Conservation (phyloP, 2,888 invertebrate species). For the Parnassius smintheus region DNA sequence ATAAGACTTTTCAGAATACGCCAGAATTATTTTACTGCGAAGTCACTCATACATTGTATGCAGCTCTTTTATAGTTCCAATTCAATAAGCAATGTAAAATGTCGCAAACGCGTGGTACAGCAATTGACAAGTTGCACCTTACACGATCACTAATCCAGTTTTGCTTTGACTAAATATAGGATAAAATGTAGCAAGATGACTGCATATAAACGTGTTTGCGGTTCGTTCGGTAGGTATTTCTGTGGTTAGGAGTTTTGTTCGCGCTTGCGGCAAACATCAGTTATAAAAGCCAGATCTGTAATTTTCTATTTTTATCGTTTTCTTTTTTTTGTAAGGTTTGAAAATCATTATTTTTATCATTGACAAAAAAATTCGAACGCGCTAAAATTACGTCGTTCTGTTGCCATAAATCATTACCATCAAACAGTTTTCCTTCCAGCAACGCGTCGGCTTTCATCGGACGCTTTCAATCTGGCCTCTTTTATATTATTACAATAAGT, state of each 20-base stretch:
- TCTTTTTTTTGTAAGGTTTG: slow-evolving; percentile 29
- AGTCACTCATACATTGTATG: slow-evolving; percentile 27
- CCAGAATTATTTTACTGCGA: slow-evolving; percentile 18
- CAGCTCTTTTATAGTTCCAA: slow-evolving; percentile 42
- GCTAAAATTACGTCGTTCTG: slow-evolving; percentile 70
- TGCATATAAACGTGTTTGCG: slow-evolving; percentile 58
- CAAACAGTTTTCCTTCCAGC: slow-evolving; percentile 60
- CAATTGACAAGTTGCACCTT: slow-evolving; percentile 58
- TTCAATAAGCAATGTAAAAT: slow-evolving; percentile 37
- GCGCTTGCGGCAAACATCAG: slow-evolving; percentile 61
- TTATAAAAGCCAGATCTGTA: slow-evolving; percentile 41
- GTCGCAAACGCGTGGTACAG: slow-evolving; percentile 50
- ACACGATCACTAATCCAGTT: slow-evolving; percentile 58
- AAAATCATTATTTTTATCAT: slow-evolving; percentile 53
- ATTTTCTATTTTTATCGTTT: slow-evolving; percentile 12
- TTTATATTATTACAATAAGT: slow-evolving; percentile 79
- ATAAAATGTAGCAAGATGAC: slow-evolving; percentile 59
- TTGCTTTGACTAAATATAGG: slow-evolving; percentile 66
- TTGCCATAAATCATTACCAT: slow-evolving; percentile 78
- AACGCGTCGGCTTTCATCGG: slow-evolving; percentile 72
- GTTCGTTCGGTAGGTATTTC: slow-evolving; percentile 50
- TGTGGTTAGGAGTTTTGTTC: slow-evolving; percentile 64
- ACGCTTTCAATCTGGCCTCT: slow-evolving; percentile 76
- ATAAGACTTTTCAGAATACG: slow-evolving; percentile 9
- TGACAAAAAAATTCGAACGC: slow-evolving; percentile 59